These are phyloP conservation scores for Ctenopoma kingsleyae DNA, from an alignment of 2,797 vertebrate genomes.

Conservation along the genomic window DNA sequence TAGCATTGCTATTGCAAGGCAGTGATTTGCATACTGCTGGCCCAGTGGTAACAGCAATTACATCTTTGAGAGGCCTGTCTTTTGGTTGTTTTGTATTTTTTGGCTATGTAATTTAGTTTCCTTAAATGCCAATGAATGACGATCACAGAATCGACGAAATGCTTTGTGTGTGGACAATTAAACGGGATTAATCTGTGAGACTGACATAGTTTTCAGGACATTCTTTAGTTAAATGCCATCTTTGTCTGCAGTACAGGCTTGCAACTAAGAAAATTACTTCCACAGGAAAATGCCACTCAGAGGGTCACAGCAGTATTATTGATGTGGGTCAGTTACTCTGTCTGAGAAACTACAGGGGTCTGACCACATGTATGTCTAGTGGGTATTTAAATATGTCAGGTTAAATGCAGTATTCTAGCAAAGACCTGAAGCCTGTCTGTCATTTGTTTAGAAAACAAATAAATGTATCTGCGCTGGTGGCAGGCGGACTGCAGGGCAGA, in stretches of 20 bases:
- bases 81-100: conserved; percentile 45
- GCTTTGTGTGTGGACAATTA: conserved; percentile 28
- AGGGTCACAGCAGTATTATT: conserved; percentile 26
- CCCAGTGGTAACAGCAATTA: conserved; percentile 54
- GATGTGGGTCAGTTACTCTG: conserved; percentile 44
- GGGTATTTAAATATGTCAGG: conserved; percentile 39
- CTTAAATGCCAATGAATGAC: conserved; percentile 44
- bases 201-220: conserved; percentile 24
- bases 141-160: conserved; percentile 34
- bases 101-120: conserved; percentile 47
- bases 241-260: conserved; percentile 8
- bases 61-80: conserved; percentile 43
- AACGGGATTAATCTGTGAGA: conserved; percentile 37
- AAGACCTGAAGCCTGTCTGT: conserved; percentile 11
- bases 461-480: conserved; percentile 7
- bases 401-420: conserved; percentile 26
- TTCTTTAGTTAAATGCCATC: conserved; percentile 23
- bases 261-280: conserved; percentile 31
- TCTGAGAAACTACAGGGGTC: conserved; percentile 41
- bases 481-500: conserved; percentile 28
- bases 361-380: conserved; percentile 33
- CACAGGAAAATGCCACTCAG: conserved; percentile 41
- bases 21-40: conserved; percentile 66
- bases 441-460: conserved; percentile 23
- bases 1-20: conserved; percentile 44